These are phyloP conservation scores for Spilogale gracilis DNA, from an alignment of 2,113 vertebrate genomes.

Conservation along the genomic window DNA sequence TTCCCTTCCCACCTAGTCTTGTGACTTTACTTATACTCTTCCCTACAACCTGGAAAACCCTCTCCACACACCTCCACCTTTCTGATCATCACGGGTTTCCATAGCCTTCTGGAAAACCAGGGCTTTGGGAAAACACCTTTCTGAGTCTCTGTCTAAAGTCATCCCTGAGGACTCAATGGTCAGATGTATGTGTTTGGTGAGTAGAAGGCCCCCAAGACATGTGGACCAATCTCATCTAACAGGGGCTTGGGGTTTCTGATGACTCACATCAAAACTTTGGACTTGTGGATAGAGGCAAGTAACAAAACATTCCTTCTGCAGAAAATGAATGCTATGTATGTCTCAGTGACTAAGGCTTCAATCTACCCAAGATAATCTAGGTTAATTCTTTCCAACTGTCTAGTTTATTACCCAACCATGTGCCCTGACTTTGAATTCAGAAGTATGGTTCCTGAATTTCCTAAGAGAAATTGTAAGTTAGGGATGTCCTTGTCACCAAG, in stretches of 20 bases:
- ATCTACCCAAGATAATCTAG: neutral
- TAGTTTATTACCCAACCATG: conserved; percentile 14
- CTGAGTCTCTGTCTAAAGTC: conserved; percentile 22
- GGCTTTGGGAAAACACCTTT: neutral
- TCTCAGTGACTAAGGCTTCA: conserved; percentile 33
- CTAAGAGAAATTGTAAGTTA: neutral
- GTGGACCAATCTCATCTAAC: conserved; percentile 2
- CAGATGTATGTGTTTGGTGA: conserved; percentile 4
- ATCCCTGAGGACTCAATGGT: neutral
- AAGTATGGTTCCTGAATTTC: neutral
- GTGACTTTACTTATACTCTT: conserved; percentile 6
- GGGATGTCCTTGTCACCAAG: neutral
- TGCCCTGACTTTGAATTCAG: neutral
- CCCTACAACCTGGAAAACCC: neutral
- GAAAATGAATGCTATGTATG: conserved; percentile 26
- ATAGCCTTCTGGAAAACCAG: neutral
- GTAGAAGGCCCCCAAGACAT: conserved; percentile 8
- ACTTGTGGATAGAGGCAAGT: neutral
- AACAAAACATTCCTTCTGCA: conserved; percentile 33
- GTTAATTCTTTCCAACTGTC: neutral
- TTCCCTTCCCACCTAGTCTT: neutral
- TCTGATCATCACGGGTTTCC: neutral
- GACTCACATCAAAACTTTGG: conserved; percentile 46
- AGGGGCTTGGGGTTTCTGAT: conserved; percentile 5
- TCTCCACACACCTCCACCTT: neutral